These are phyloP conservation scores for Hydra vulgaris DNA, from an alignment of 30 jellyfish, hydroid and myxozoan genomes.

Conservation along the genomic window DNA sequence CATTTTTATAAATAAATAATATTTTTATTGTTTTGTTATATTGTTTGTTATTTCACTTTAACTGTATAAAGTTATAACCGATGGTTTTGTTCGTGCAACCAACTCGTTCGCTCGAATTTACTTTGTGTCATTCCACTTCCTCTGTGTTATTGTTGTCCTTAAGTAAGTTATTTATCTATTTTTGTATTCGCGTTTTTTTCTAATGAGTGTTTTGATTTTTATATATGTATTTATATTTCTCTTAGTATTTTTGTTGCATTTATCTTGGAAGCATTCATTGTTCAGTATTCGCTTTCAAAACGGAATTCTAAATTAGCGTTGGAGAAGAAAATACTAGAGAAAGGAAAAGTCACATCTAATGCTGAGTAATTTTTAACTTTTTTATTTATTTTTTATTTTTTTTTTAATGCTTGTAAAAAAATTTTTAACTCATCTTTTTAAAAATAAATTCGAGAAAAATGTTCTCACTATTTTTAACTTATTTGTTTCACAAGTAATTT, in stretches of 20 bases:
- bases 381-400: not conserved
- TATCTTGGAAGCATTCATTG: conserved; percentile 94
- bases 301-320: conserved; percentile 72
- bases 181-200: not conserved
- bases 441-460: no score
- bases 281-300: conserved; percentile 85
- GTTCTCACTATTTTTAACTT: no score
- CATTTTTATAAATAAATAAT: no score
- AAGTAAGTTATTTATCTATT: conserved; percentile 45
- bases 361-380: conserved; percentile 43
- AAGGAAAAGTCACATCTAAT: conserved; percentile 49
- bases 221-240: not conserved
- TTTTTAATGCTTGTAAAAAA: no score
- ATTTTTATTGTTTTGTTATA: not conserved
- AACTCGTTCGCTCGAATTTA: conserved; percentile 61
- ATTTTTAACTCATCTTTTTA: no score
- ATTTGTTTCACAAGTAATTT: no score
- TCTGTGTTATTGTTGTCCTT: conserved; percentile 86
- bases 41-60: not conserved
- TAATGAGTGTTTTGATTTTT: not conserved
- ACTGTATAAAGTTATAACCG: conserved; percentile 46
- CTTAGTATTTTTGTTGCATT: conserved; percentile 92
- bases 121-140: conserved; percentile 75
- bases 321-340: conserved; percentile 72
- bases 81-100: conserved; percentile 82